These are phyloP conservation scores for Drosophila cardini DNA, from an alignment of 1,140 invertebrate genomes.

Conservation along the genomic window DNA sequence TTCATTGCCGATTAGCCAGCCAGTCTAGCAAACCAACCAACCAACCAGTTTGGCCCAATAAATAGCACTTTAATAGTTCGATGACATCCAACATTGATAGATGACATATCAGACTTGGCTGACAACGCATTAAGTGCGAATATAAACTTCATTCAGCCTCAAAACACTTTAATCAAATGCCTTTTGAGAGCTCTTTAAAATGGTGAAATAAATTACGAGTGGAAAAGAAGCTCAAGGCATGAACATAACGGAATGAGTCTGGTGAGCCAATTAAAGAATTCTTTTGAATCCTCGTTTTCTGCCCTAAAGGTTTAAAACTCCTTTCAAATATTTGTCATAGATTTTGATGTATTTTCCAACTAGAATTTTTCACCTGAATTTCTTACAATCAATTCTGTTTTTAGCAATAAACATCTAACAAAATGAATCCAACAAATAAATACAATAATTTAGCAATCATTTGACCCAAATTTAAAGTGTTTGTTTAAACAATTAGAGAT, in stretches of 20 bases:
- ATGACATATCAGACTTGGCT: conserved; percentile 5
- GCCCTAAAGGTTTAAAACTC: too few relatives aligned
- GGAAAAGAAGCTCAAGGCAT: too few relatives aligned
- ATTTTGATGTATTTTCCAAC: not conserved
- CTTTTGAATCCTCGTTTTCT: too few relatives aligned
- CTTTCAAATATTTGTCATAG: too few relatives aligned
- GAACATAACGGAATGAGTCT: too few relatives aligned
- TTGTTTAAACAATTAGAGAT: not conserved
- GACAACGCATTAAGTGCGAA: not conserved
- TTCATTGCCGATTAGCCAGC: conserved; percentile 38
- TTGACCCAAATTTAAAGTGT: too few relatives aligned
- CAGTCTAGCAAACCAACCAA: not conserved
- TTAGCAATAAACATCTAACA: too few relatives aligned
- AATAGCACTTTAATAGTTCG: conserved; percentile 42
- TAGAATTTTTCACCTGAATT: not conserved
- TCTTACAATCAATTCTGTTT: not conserved
- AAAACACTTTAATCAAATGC: not conserved
- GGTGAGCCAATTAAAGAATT: too few relatives aligned
- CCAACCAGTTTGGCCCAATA: conserved; percentile 25
- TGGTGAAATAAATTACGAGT: too few relatives aligned
- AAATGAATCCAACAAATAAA: too few relatives aligned
- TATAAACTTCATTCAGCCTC: not conserved
- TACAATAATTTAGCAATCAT: too few relatives aligned
- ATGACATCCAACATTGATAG: conserved; percentile 41
- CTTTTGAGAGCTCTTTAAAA: too few relatives aligned